Percentiles rank a stretch among this genome's conserved stretches.
phyloP scores from a whole-genome alignment of 1,140 invertebrate genomes.

The Bombus affinis region DNA sequence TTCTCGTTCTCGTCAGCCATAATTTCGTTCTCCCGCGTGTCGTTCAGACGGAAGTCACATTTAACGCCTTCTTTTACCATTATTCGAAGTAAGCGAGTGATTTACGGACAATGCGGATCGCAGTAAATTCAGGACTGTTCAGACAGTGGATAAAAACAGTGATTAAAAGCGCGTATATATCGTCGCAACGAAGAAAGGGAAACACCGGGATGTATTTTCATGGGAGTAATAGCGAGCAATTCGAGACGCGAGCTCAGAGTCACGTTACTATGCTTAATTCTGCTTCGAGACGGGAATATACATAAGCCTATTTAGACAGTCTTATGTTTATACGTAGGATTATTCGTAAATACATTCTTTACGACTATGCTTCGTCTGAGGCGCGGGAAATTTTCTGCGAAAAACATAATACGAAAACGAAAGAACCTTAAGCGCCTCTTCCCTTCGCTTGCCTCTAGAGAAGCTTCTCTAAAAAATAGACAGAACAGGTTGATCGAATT shows the following conservation, averaged over 20 bases:
- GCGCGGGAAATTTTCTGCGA: too few species aligned
- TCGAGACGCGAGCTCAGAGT: too few species aligned
- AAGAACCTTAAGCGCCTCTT: too few species aligned
- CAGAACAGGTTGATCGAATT: not conserved
- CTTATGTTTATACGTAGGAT: too few species aligned
- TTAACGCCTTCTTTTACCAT: not conserved
- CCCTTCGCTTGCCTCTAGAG: not conserved
- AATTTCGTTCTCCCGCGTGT: not conserved
- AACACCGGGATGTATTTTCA: not conserved
- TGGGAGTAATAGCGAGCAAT: not conserved
- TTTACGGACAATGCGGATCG: not conserved
- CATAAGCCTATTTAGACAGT: too few species aligned
- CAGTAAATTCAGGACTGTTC: not conserved
- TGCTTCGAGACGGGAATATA: not conserved
- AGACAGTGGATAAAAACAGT: not conserved
- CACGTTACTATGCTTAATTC: not conserved
- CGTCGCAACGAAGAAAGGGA: too few species aligned
- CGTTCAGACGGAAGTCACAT: not conserved
- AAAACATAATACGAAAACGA: too few species aligned
- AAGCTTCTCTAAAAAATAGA: not conserved
- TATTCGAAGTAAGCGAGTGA: not conserved
- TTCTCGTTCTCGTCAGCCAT: not conserved
- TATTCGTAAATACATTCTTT: too few species aligned
- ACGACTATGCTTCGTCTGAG: too few species aligned
- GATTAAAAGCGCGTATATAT: not conserved